These are phyloP conservation scores for Himalopsyche japonica DNA, from an alignment of 2,888 invertebrate species.

Conservation along the genomic window DNA sequence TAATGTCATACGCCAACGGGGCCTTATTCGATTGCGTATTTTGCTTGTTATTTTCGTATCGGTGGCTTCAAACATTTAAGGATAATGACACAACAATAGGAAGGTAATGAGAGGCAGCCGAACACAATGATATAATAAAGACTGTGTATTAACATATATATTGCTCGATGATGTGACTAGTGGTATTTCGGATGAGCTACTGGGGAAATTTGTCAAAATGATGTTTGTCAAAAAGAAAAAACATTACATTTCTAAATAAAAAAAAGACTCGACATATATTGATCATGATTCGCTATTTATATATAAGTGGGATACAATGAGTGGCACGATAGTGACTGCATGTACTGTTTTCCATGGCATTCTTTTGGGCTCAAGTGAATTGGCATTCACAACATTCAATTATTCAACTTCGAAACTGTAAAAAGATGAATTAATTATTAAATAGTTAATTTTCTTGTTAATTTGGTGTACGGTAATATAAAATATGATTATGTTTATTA, in stretches of 20 bases:
- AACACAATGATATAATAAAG: constrained; percentile 5
- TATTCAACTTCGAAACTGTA: too few relatives aligned
- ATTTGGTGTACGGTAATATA: too few relatives aligned
- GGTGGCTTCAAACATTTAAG: constrained; percentile 1
- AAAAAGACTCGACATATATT: too few relatives aligned
- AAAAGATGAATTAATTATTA: too few relatives aligned
- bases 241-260: background rate
- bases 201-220: background rate
- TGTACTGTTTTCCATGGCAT: too few relatives aligned
- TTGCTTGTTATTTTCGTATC: background rate
- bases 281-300: too few relatives aligned
- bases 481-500: too few relatives aligned
- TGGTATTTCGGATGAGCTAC: background rate
- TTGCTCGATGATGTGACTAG: background rate
- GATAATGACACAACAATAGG: constrained; percentile 11
- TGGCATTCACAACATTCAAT: too few relatives aligned
- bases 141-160: background rate
- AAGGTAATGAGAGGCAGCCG: constrained; percentile 7
- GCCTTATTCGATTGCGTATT: background rate
- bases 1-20: background rate
- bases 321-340: too few relatives aligned
- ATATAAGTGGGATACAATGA: too few relatives aligned
- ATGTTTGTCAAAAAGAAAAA: background rate
- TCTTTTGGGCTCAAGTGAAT: too few relatives aligned
- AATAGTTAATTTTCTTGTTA: too few relatives aligned